These are phyloP conservation scores for Caenorhabditis macrosperma DNA, from an alignment of 2,888 invertebrate species.

Conservation along the genomic window DNA sequence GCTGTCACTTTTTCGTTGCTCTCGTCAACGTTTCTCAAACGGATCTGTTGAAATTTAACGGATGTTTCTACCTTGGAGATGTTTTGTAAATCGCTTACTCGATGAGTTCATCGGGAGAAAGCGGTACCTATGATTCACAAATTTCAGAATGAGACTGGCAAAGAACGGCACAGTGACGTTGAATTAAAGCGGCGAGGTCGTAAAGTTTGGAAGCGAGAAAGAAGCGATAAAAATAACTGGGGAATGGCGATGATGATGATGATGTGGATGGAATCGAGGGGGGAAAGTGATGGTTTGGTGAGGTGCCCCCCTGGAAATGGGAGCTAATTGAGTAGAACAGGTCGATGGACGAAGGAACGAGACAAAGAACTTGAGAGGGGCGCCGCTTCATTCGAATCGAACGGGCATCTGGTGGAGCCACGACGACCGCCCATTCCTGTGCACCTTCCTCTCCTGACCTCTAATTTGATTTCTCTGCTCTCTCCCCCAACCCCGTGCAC, in stretches of 20 bases:
- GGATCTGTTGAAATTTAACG: too few relatives aligned
- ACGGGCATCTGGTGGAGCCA: conserved; percentile 40
- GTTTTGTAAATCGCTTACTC: too few relatives aligned
- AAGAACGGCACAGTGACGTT: conserved; percentile 20
- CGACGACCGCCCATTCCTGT: neutral
- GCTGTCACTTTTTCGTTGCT: too few relatives aligned
- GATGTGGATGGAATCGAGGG: neutral
- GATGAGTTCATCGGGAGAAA: too few relatives aligned
- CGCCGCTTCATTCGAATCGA: neutral
- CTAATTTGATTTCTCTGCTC: conserved; percentile 48
- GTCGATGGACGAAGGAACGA: neutral
- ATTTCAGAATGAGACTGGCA: conserved; percentile 8
- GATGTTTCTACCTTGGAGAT: too few relatives aligned
- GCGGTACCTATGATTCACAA: neutral
- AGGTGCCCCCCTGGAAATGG: conserved; percentile 30
- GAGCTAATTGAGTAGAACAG: conserved; percentile 39
- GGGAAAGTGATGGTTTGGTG: conserved; percentile 11
- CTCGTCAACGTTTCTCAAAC: too few relatives aligned
- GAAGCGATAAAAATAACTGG: conserved; percentile 40
- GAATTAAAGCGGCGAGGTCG: neutral
- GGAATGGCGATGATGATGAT: conserved; percentile 13
- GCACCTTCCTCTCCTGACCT: conserved; percentile 42
- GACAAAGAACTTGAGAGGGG: conserved; percentile 8
- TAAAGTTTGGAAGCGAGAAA: conserved; percentile 26
- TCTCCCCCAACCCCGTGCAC: conserved; percentile 8